Conservation (phyloP, 2,888 invertebrate genomes). For the Melanotus villosus region DNA sequence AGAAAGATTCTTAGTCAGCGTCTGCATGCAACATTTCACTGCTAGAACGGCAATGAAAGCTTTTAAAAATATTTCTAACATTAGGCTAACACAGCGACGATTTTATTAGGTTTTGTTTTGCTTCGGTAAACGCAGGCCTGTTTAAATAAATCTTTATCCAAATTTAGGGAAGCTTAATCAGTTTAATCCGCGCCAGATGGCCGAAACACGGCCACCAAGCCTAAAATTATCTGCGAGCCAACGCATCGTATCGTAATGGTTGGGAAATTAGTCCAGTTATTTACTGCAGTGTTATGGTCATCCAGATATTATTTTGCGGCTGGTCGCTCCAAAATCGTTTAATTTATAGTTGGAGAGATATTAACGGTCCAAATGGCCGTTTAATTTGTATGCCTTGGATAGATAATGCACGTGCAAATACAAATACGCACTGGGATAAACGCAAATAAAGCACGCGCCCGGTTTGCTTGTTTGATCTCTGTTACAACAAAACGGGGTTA, state of each 20-base stretch:
- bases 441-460: constrained; percentile 9
- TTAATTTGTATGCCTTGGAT: constrained; percentile 39
- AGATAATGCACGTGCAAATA: constrained; percentile 29
- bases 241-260: constrained; percentile 38
- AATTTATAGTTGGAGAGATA: constrained; percentile 44
- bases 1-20: no score
- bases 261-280: constrained; percentile 45
- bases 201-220: constrained; percentile 41
- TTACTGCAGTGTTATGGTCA: constrained; percentile 45
- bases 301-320: constrained; percentile 46
- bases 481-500: no score
- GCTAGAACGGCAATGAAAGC: no score
- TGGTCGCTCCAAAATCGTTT: constrained; percentile 40
- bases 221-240: constrained; percentile 42
- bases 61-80: neutral
- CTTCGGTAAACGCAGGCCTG: neutral
- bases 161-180: constrained; percentile 41
- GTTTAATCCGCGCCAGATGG: constrained; percentile 44
- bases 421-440: constrained; percentile 13
- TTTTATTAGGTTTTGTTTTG: neutral
- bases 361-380: constrained; percentile 38
- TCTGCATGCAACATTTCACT: no score
- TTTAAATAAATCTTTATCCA: constrained; percentile 32
- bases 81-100: neutral
- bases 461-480: neutral